These are phyloP conservation scores for Meteorus cinctellus DNA, from an alignment of 2,888 invertebrate genomes.

Conservation along the genomic window DNA sequence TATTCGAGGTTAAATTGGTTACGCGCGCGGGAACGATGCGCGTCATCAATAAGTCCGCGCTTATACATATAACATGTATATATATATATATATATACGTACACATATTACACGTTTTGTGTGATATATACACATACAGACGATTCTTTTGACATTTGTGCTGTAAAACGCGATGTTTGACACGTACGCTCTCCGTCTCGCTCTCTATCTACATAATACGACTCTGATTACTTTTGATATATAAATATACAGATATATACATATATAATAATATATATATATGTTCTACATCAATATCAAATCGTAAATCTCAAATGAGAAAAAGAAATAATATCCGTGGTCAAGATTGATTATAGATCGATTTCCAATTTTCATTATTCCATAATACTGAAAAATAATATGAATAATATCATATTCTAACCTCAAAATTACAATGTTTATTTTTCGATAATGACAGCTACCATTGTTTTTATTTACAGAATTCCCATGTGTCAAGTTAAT, in stretches of 20 bases:
- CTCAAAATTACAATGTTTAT: background rate
- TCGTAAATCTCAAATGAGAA: conserved; percentile 1
- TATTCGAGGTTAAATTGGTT: conserved; percentile 10
- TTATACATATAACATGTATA: background rate
- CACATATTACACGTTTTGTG: background rate
- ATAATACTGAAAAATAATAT: background rate
- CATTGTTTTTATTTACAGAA: conserved; percentile 43
- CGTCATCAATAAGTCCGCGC: conserved; percentile 4
- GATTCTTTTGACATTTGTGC: conserved; percentile 36
- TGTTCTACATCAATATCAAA: background rate
- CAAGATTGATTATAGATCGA: background rate
- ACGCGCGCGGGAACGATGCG: conserved; percentile 14
- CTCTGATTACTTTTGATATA: conserved; percentile 30
- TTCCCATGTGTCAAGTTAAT: conserved; percentile 42
- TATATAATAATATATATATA: background rate
- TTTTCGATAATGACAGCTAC: background rate
- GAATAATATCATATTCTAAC: background rate
- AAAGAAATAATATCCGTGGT: background rate
- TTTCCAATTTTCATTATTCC: background rate
- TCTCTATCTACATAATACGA: conserved; percentile 2
- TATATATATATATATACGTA: background rate
- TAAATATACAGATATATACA: background rate
- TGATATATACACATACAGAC: background rate
- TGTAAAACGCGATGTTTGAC: conserved; percentile 40
- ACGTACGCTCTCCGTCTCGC: conserved; percentile 34